Percentiles rank a stretch among this genome's conserved stretches.
Evolutionary conservation across 2,888 invertebrate species (phyloP).

Genomic region (Drosophila setosimentum): DNA sequence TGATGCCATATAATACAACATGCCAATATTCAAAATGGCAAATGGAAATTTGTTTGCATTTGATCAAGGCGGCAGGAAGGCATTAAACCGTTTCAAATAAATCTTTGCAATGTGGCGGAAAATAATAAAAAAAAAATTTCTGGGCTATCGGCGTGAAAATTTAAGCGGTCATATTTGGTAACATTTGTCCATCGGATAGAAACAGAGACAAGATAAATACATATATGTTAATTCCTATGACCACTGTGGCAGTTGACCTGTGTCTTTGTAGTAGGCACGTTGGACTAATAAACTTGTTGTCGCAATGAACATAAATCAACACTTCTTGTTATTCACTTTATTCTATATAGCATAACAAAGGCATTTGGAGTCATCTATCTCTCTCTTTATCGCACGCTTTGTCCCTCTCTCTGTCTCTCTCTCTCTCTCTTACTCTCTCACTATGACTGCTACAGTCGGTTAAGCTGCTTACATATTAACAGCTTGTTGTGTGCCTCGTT

Average conservation of each 20-base stretch:
- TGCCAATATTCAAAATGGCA: neutral
- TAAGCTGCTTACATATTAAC: conserved; percentile 47
- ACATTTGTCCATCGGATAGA: neutral
- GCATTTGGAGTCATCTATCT: conserved; percentile 28
- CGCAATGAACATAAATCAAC: conserved; percentile 64
- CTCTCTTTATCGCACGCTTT: conserved; percentile 5
- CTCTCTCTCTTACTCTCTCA: conserved; percentile 16
- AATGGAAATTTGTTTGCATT: neutral
- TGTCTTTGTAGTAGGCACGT: conserved; percentile 8
- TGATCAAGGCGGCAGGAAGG: conserved; percentile 9
- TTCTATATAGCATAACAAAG: conserved; percentile 42
- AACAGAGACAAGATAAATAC: neutral
- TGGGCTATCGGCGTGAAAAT: conserved; percentile 32
- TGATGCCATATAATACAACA: neutral
- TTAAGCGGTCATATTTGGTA: conserved; percentile 19
- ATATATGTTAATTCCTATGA: conserved; percentile 48
- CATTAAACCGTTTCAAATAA: neutral
- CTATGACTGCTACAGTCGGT: conserved; percentile 35
- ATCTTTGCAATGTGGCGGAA: conserved; percentile 2
- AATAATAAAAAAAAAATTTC: conserved; percentile 14
- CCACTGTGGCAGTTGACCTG: conserved; percentile 22
- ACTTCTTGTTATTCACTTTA: conserved; percentile 51
- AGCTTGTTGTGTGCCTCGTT: conserved; percentile 1
- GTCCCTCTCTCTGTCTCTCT: conserved; percentile 8
- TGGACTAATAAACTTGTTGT: conserved; percentile 75